These are phyloP conservation scores for Vultur gryphus DNA, from an alignment of 2,797 vertebrate species.

Conservation along the genomic window DNA sequence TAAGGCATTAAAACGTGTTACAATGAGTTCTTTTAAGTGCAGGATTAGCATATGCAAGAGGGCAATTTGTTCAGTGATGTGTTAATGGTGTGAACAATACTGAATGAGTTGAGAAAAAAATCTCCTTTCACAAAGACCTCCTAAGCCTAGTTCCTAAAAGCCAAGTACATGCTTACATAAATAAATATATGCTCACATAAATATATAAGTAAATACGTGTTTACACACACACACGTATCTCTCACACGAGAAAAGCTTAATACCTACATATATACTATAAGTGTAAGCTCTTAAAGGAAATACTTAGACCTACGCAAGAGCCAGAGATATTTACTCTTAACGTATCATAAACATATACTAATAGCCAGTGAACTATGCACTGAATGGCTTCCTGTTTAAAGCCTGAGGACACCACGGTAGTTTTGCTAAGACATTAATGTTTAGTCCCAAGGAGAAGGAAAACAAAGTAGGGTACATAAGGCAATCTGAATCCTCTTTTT, in stretches of 20 bases:
- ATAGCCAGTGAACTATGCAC: neutral
- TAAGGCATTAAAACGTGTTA: conserved; percentile 83
- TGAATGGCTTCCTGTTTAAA: neutral
- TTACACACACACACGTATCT: accelerated
- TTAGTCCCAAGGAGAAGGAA: conserved; percentile 26
- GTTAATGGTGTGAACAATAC: conserved; percentile 88
- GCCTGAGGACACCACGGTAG: neutral
- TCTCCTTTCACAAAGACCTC: conserved; percentile 61
- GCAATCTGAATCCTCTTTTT: conserved; percentile 37
- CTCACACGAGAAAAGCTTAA: neutral
- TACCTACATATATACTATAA: neutral
- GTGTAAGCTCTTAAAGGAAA: neutral
- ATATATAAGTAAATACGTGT: neutral
- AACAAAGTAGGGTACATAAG: conserved; percentile 33
- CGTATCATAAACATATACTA: neutral
- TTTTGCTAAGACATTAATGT: neutral
- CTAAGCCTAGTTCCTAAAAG: conserved; percentile 77
- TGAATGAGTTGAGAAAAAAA: conserved; percentile 64
- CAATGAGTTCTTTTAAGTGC: conserved; percentile 89
- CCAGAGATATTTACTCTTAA: neutral
- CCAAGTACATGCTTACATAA: conserved; percentile 24
- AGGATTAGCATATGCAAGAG: conserved; percentile 85
- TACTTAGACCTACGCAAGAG: neutral
- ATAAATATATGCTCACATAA: conserved; percentile 3
- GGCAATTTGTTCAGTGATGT: conserved; percentile 92